Conservation (phyloP, 2,888 invertebrate genomes). For the Orthonevra nobilis region DNA sequence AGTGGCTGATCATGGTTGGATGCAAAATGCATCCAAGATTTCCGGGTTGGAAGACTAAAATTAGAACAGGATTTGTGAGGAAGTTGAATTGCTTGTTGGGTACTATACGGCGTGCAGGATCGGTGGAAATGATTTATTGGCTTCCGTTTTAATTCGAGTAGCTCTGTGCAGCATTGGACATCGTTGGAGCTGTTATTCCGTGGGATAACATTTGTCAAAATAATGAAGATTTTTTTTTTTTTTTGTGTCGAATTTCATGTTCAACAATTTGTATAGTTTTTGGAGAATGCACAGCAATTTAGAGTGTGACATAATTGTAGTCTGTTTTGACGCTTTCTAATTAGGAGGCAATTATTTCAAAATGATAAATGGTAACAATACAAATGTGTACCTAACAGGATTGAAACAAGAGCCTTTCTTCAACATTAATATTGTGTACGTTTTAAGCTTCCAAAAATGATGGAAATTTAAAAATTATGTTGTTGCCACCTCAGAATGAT, state of each 20-base stretch:
- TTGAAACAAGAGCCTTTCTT: too few species aligned
- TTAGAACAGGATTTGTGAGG: slow-evolving; percentile 58
- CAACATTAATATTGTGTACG: too few species aligned
- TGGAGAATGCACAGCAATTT: slow-evolving; percentile 24
- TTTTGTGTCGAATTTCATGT: slow-evolving; percentile 11
- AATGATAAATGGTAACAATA: slow-evolving; percentile 10
- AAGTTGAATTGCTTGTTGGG: slow-evolving; percentile 34
- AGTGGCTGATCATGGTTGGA: slow-evolving; percentile 54
- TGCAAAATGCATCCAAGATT: slow-evolving; percentile 66
- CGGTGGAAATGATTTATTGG: slow-evolving; percentile 63
- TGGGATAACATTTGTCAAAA: too few species aligned
- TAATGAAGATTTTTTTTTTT: slow-evolving; percentile 14
- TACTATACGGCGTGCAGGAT: slow-evolving; percentile 29
- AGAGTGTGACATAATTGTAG: slow-evolving; percentile 12
- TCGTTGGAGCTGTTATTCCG: too few species aligned
- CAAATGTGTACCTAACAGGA: too few species aligned
- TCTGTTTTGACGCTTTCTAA: slow-evolving; percentile 41
- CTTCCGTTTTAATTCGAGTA: slow-evolving; percentile 51
- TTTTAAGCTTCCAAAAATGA: too few species aligned
- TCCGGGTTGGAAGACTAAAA: slow-evolving; percentile 58
- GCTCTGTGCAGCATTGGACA: too few species aligned
- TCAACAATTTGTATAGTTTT: slow-evolving; percentile 52
- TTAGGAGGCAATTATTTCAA: slow-evolving; percentile 15
- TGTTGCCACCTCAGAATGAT: too few species aligned
- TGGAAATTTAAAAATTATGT: too few species aligned